Evolutionary conservation across 1,140 invertebrate genomes (phyloP).

Genomic region (Acromyrmex echinatior): DNA sequence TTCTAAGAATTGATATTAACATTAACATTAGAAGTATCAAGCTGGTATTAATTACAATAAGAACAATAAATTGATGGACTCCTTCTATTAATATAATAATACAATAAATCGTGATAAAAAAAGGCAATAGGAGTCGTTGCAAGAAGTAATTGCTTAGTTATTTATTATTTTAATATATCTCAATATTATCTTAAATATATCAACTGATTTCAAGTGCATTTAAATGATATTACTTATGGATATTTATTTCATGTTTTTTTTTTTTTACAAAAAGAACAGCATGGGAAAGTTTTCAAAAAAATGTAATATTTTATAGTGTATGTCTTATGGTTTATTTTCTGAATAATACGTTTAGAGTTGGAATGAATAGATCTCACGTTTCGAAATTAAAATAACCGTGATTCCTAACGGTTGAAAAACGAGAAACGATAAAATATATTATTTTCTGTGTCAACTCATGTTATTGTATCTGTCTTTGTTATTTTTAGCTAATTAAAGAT

Average conservation of each 20-base stretch:
- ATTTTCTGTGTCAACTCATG: not conserved
- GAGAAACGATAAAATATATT: slow-evolving; percentile 6
- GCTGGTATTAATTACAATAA: too few species aligned
- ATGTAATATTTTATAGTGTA: slow-evolving; percentile 12
- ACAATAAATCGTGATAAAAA: too few species aligned
- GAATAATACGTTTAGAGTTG: not conserved
- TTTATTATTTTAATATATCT: not conserved
- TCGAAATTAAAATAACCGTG: slow-evolving; percentile 23
- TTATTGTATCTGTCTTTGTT: not conserved
- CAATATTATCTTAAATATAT: not conserved
- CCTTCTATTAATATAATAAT: too few species aligned
- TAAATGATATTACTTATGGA: not conserved
- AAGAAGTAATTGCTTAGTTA: not conserved
- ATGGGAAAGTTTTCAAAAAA: not conserved
- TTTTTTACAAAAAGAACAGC: not conserved
- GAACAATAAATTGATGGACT: too few species aligned
- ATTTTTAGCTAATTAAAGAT: slow-evolving; percentile 42
- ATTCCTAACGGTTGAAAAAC: not conserved
- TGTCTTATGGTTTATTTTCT: not conserved
- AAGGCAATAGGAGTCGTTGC: too few species aligned
- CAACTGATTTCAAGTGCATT: not conserved
- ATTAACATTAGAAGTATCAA: not conserved
- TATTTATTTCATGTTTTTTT: not conserved
- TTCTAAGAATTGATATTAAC: not conserved
- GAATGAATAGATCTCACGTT: slow-evolving; percentile 12